A percentile compares a stretch with the other conserved stretches of the same genome.
Conservation (phyloP, 2,113 vertebrate species). For the Elephas maximus region DNA sequence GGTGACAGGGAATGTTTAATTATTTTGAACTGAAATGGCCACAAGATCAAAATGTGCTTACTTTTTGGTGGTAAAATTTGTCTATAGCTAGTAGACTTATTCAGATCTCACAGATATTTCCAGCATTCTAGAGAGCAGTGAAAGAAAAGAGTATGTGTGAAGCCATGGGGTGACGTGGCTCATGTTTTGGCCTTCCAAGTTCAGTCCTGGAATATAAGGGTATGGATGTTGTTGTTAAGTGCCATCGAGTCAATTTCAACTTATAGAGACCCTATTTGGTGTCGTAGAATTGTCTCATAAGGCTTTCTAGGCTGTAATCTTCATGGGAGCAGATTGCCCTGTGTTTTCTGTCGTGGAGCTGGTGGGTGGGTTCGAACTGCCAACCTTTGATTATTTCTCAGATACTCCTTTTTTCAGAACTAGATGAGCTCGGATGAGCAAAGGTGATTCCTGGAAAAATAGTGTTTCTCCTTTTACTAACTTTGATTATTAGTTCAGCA, state of each 20-base stretch:
- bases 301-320: not conserved
- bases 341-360: not conserved
- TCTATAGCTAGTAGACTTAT: not conserved
- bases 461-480: slow-evolving; percentile 16
- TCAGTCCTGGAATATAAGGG: not conserved
- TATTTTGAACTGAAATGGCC: not conserved
- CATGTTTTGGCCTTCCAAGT: not conserved
- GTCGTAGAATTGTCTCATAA: not conserved
- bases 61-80: not conserved
- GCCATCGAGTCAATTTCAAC: not conserved
- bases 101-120: not conserved
- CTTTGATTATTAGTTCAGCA: slow-evolving; percentile 35
- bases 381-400: not conserved
- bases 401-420: not conserved
- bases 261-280: not conserved
- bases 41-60: slow-evolving; percentile 12
- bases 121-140: not conserved
- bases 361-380: not conserved
- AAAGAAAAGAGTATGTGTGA: not conserved
- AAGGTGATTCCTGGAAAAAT: not conserved
- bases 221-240: not conserved
- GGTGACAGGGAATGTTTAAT: not conserved
- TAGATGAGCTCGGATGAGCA: not conserved
- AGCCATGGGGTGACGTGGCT: rapidly evolving
- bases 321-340: not conserved